Percentiles rank a stretch among this genome's conserved stretches.
These are phyloP conservation scores for Echeneis naucrates DNA, from an alignment of 2,797 vertebrate species.

Conservation along the genomic window DNA sequence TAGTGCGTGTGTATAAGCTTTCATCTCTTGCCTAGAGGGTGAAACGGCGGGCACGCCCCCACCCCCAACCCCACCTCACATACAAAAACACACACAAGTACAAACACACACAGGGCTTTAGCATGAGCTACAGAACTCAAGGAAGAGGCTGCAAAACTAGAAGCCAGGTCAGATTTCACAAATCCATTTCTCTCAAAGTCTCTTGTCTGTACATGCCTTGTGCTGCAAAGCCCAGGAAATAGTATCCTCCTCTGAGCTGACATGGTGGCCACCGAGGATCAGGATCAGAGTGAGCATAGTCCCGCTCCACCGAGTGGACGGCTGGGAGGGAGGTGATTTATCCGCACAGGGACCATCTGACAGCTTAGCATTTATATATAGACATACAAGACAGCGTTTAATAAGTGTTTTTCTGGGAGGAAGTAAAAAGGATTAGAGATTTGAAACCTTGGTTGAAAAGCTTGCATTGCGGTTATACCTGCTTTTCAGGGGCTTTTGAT, in stretches of 20 bases:
- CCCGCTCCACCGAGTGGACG: conserved; percentile 47
- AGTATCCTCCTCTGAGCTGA: conserved; percentile 65
- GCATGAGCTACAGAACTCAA: conserved; percentile 29
- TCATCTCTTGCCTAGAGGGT: conserved; percentile 42
- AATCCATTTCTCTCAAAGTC: conserved; percentile 68
- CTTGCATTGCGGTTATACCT: background rate
- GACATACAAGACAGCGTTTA: background rate
- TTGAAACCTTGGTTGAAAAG: background rate
- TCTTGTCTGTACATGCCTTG: conserved; percentile 73
- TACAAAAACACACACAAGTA: background rate
- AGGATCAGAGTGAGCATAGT: conserved; percentile 46
- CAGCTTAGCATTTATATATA: conserved; percentile 17
- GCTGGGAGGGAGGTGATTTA: conserved; percentile 42
- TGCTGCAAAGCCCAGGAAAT: conserved; percentile 67
- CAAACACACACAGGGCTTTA: conserved; percentile 29
- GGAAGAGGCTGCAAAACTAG: conserved; percentile 50
- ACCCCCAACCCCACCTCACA: conserved; percentile 1
- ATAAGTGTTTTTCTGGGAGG: background rate
- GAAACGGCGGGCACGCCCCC: conserved; percentile 16
- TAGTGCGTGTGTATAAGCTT: conserved; percentile 19
- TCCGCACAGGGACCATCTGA: conserved; percentile 20
- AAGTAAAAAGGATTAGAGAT: background rate
- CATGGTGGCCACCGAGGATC: conserved; percentile 42
- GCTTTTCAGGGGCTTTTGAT: background rate
- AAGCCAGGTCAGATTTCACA: conserved; percentile 77